These are phyloP conservation scores for Callionymus lyra DNA, from an alignment of 2,113 vertebrate genomes.

Conservation along the genomic window DNA sequence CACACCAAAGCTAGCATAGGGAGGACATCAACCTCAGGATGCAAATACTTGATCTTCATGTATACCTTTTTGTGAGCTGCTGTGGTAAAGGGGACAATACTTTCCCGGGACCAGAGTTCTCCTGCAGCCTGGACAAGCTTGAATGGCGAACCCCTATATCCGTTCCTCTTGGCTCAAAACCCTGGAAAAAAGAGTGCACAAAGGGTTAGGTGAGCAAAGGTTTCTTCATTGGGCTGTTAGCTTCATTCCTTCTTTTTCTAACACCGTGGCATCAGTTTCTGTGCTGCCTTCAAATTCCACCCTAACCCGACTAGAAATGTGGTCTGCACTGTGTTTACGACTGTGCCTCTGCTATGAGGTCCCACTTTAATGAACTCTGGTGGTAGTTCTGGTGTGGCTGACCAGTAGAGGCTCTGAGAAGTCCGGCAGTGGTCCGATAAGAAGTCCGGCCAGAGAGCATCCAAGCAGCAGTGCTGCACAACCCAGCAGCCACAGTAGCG, in stretches of 20 bases:
- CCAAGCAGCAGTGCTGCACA: slow-evolving; percentile 68
- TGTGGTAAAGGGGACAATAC: slow-evolving; percentile 73
- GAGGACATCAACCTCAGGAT: not conserved
- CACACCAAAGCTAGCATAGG: slow-evolving; percentile 8
- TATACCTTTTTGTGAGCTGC: slow-evolving; percentile 51
- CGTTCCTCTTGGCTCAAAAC: slow-evolving; percentile 87
- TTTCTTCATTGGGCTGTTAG: slow-evolving; percentile 8
- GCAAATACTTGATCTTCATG: slow-evolving; percentile 21
- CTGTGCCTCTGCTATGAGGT: too few relatives aligned
- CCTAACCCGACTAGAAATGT: too few relatives aligned
- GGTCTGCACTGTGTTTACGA: too few relatives aligned
- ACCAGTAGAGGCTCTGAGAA: slow-evolving; percentile 89
- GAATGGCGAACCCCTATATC: slow-evolving; percentile 78
- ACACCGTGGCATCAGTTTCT: too few relatives aligned
- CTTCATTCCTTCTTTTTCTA: not conserved
- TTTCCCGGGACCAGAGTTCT: slow-evolving; percentile 80
- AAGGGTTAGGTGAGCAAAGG: slow-evolving; percentile 16
- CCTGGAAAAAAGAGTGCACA: slow-evolving; percentile 59
- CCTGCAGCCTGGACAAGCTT: slow-evolving; percentile 77
- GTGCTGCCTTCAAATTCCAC: too few relatives aligned
- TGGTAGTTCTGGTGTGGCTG: slow-evolving; percentile 36
- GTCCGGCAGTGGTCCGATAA: slow-evolving; percentile 80
- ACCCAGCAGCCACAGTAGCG: slow-evolving; percentile 67
- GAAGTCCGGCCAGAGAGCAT: slow-evolving; percentile 78
- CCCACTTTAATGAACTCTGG: too few relatives aligned